phyloP scores from a whole-genome alignment of 2,797 vertebrate genomes.

The Melopsittacus undulatus region DNA sequence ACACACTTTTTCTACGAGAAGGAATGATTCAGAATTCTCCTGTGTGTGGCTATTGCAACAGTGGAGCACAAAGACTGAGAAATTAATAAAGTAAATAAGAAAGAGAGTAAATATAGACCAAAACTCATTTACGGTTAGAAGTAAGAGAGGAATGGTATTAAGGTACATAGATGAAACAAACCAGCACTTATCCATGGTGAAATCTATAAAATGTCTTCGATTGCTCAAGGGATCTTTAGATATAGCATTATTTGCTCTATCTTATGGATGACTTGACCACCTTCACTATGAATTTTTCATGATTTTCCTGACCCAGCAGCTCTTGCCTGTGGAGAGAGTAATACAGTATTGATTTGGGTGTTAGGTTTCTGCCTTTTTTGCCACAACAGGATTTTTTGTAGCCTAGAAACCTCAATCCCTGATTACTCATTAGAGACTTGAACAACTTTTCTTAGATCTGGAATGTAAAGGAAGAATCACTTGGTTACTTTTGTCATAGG shows the following conservation, averaged over 20 bases:
- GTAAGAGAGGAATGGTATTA: slow-evolving; percentile 74
- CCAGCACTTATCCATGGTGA: slow-evolving; percentile 81
- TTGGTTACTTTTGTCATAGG: slow-evolving; percentile 67
- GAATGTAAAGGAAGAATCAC: slow-evolving; percentile 66
- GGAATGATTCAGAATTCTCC: slow-evolving; percentile 27
- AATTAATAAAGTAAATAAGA: slow-evolving; percentile 72
- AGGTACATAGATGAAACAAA: slow-evolving; percentile 83
- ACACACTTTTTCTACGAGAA: background rate
- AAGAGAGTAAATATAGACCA: slow-evolving; percentile 76
- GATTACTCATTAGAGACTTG: slow-evolving; percentile 81
- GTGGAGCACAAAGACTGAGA: slow-evolving; percentile 19
- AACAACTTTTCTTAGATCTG: slow-evolving; percentile 77
- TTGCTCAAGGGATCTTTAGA: slow-evolving; percentile 83
- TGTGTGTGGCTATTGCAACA: slow-evolving; percentile 1
- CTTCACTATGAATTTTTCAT: slow-evolving; percentile 91
- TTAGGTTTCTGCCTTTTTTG: slow-evolving; percentile 80
- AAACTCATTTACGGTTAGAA: slow-evolving; percentile 78
- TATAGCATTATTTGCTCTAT: slow-evolving; percentile 82
- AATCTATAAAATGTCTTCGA: slow-evolving; percentile 84
- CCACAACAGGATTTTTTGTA: slow-evolving; percentile 83
- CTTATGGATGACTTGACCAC: slow-evolving; percentile 85
- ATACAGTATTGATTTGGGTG: slow-evolving; percentile 84
- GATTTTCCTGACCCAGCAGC: slow-evolving; percentile 83
- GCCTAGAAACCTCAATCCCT: slow-evolving; percentile 81
- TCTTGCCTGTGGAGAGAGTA: slow-evolving; percentile 84